A percentile compares a stretch with the other conserved stretches of the same genome.
Evolutionary conservation across 2,797 vertebrate genomes (phyloP).

Genomic region (Anguilla marmorata): DNA sequence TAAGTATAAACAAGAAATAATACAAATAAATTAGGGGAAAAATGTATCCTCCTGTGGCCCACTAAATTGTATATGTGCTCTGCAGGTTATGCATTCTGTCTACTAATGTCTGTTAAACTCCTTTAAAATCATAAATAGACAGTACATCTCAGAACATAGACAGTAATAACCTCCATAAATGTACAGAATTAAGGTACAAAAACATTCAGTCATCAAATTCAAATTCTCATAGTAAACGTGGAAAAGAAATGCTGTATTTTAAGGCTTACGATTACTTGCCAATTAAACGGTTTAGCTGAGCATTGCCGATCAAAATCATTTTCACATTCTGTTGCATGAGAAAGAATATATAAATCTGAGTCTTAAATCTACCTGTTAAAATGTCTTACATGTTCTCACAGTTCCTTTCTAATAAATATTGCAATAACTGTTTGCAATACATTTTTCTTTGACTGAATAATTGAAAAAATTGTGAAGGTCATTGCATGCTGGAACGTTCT

Average conservation of each 20-base stretch:
- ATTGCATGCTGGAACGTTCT: not conserved
- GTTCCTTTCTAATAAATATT: not conserved
- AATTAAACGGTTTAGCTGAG: not conserved
- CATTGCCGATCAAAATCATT: not conserved
- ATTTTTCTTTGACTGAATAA: not conserved
- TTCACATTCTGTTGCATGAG: not conserved
- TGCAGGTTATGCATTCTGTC: too few species aligned
- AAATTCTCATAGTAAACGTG: too few species aligned
- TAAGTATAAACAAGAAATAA: too few species aligned
- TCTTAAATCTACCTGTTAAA: not conserved
- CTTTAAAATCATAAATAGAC: too few species aligned
- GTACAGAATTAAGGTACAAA: too few species aligned
- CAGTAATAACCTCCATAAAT: too few species aligned
- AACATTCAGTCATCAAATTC: too few species aligned
- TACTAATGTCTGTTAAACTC: too few species aligned
- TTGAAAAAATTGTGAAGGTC: not conserved
- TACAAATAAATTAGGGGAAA: too few species aligned
- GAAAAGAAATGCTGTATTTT: not conserved
- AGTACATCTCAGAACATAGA: too few species aligned
- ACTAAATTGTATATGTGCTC: too few species aligned
- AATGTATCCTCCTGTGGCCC: too few species aligned
- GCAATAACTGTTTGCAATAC: not conserved
- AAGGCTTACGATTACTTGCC: not conserved
- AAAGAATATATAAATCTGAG: not conserved
- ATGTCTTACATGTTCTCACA: not conserved